A percentile compares a stretch with the other conserved stretches of the same genome.
Conservation (phyloP, 2,113 vertebrate species). For the Trichechus manatus region DNA sequence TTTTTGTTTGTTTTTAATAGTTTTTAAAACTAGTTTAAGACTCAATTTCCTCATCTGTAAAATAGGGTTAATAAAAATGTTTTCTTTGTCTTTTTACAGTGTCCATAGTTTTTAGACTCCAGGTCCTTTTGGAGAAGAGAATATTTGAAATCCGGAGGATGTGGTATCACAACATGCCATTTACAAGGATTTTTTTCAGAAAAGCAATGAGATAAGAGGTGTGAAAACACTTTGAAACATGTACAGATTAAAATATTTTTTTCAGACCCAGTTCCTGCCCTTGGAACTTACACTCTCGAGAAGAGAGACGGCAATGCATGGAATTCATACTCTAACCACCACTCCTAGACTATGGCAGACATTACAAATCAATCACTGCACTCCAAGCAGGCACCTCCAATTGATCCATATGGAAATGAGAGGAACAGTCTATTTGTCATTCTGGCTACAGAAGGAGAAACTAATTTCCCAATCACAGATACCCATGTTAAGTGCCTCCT, state of each 20-base stretch:
- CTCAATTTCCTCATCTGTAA: too few species aligned
- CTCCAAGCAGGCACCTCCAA: background rate
- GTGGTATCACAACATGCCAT: background rate
- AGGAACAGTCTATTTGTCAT: background rate
- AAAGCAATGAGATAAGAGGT: background rate
- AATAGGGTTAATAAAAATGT: background rate
- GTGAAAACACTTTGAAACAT: background rate
- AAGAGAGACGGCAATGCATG: background rate
- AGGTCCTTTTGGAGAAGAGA: background rate
- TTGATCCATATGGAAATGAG: background rate
- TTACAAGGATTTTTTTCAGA: background rate
- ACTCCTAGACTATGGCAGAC: background rate
- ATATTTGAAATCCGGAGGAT: background rate
- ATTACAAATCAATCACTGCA: constrained; percentile 3
- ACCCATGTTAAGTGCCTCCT: background rate
- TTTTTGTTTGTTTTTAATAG: too few species aligned
- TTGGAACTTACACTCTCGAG: background rate
- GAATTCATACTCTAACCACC: background rate
- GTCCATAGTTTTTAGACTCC: background rate
- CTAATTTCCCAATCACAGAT: background rate
- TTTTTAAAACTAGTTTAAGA: too few species aligned
- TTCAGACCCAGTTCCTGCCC: background rate
- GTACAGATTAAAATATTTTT: background rate
- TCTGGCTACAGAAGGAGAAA: background rate
- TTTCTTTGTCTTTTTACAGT: background rate